Conservation (phyloP, 2,888 invertebrate genomes). For the Pachycephus smyrnensis region DNA sequence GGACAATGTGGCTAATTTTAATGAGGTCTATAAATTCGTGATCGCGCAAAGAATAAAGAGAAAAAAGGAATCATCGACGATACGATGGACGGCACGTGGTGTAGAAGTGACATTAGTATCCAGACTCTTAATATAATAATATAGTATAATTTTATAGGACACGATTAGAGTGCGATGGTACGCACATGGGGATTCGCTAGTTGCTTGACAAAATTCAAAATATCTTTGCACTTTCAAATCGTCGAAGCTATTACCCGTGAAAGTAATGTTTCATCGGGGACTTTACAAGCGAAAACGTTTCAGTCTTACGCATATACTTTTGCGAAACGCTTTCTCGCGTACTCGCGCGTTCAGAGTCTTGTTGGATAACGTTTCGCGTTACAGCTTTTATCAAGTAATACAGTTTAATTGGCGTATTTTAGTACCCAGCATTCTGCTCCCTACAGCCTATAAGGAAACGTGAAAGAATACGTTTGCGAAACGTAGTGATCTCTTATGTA, state of each 20-base stretch:
- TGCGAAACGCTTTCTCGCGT: not conserved
- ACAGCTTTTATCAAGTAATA: conserved; percentile 48
- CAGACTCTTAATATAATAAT: not conserved
- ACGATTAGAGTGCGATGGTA: not conserved
- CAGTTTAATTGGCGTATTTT: conserved; percentile 22
- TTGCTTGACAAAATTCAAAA: not conserved
- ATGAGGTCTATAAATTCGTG: not conserved
- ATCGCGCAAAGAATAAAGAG: not conserved
- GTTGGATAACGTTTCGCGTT: conserved; percentile 24
- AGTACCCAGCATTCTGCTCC: not conserved
- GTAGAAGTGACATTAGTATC: not conserved
- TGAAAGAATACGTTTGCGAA: conserved; percentile 28
- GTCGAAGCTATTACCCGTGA: not conserved
- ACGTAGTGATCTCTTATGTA: conserved; percentile 53
- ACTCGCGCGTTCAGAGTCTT: not conserved
- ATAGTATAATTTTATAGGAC: not conserved
- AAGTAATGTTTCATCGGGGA: not conserved
- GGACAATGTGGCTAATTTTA: not conserved
- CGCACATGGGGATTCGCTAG: not conserved
- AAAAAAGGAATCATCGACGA: not conserved
- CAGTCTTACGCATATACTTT: not conserved
- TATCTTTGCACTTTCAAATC: not conserved
- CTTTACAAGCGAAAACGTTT: not conserved
- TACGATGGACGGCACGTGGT: not conserved
- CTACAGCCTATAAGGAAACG: not conserved